Evolutionary conservation across 2,797 vertebrate species (phyloP).

Genomic region (Lacerta bilineata): DNA sequence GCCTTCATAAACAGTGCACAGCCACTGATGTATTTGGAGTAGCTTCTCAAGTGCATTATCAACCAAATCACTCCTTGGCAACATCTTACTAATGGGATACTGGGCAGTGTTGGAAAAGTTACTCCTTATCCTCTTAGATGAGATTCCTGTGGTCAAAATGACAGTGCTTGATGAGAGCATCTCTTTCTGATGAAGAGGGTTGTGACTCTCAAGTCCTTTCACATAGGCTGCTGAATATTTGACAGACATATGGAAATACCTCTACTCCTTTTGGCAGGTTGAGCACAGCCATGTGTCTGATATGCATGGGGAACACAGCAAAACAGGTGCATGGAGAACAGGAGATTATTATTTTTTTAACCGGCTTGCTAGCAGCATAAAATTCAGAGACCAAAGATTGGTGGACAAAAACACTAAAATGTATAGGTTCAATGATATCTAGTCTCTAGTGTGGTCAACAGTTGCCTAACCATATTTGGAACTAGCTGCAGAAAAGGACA

Average conservation of each 20-base stretch:
- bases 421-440: not conserved
- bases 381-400: not conserved
- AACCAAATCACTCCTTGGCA: not conserved
- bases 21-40: not conserved
- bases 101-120: not conserved
- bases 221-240: not conserved
- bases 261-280: not conserved
- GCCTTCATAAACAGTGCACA: not conserved
- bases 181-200: not conserved
- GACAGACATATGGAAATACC: not conserved
- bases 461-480: not conserved
- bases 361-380: not conserved
- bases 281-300: conserved; percentile 6
- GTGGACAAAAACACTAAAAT: not conserved
- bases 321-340: not conserved
- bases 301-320: not conserved
- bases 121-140: not conserved
- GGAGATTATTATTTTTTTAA: not conserved
- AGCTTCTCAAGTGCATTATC: not conserved
- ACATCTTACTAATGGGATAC: not conserved
- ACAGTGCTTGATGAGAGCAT: not conserved
- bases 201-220: not conserved
- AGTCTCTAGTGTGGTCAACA: not conserved
- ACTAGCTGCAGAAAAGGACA: not conserved
- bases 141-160: not conserved